Evolutionary conservation across 2,888 invertebrate species (phyloP).

Genomic region (Rotaria macrura): DNA sequence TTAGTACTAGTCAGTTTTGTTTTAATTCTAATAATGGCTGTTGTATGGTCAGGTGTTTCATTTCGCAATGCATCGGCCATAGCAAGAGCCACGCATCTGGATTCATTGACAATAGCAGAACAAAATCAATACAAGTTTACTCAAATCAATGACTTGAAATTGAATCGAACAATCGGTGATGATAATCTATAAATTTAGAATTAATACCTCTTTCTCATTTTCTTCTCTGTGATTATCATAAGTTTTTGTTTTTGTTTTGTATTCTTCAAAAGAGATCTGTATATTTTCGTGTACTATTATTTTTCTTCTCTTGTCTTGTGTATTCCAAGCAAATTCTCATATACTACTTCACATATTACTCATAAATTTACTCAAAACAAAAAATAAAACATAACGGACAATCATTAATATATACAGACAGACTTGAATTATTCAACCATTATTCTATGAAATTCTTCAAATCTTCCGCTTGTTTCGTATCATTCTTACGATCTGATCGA

Average conservation of each 20-base stretch:
- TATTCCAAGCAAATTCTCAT: neutral
- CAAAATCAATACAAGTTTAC: slow-evolving; percentile 1
- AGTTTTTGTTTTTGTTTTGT: neutral
- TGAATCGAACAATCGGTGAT: neutral
- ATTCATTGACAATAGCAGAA: neutral
- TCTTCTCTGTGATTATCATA: neutral
- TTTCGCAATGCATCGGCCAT: neutral
- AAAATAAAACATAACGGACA: neutral
- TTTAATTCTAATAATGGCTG: neutral
- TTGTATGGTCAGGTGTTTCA: neutral
- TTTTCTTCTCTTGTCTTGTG: neutral
- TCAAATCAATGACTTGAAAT: neutral
- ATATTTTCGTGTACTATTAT: neutral
- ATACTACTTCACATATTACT: neutral
- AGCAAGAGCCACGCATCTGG: neutral
- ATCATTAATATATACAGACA: neutral
- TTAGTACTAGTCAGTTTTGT: neutral
- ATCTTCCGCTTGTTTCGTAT: too few species aligned
- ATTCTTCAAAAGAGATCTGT: neutral
- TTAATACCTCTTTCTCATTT: neutral
- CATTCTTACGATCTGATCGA: too few species aligned
- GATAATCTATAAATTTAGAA: neutral
- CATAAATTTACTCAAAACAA: neutral
- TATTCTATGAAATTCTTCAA: too few species aligned
- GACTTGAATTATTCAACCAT: too few species aligned